A percentile compares a stretch with the other conserved stretches of the same genome.
phyloP scores from a whole-genome alignment of 2,888 invertebrate species.

The Shargacucullia verbasci region DNA sequence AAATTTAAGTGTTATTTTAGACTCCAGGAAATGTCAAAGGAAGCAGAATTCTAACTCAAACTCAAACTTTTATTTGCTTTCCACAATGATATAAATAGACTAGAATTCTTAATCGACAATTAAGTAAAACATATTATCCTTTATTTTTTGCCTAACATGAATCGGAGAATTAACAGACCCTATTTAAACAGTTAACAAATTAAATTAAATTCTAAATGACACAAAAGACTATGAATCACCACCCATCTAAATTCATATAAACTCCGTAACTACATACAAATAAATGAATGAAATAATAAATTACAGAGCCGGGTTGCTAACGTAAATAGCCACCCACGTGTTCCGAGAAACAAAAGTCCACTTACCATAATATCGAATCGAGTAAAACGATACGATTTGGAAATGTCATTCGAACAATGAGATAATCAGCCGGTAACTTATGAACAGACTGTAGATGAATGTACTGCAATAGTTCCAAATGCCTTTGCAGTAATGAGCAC shows the following conservation, averaged over 20 bases:
- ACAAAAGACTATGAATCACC: constrained; percentile 9
- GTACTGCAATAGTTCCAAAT: constrained; percentile 8
- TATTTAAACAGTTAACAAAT: too few species aligned
- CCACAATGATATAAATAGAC: too few species aligned
- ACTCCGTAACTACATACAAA: constrained; percentile 20
- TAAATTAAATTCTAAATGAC: not conserved
- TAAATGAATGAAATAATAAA: constrained; percentile 49
- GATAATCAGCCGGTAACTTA: constrained; percentile 55
- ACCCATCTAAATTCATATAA: constrained; percentile 18
- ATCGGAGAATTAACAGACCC: too few species aligned
- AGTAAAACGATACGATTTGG: constrained; percentile 69
- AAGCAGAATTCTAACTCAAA: too few species aligned
- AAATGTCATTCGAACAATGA: constrained; percentile 72
- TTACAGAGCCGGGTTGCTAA: constrained; percentile 45
- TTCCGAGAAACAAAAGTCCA: constrained; percentile 62
- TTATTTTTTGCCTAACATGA: too few species aligned
- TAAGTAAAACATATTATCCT: too few species aligned
- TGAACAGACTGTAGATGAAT: constrained; percentile 49
- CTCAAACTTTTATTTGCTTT: too few species aligned
- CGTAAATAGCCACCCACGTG: constrained; percentile 59
- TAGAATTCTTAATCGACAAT: too few species aligned
- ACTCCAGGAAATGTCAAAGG: too few species aligned
- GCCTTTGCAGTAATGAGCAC: constrained; percentile 22
- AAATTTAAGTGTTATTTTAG: too few species aligned
- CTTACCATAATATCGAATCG: constrained; percentile 73